phyloP scores from a whole-genome alignment of 2,888 invertebrate genomes.

The Phanerotoma sp. region DNA sequence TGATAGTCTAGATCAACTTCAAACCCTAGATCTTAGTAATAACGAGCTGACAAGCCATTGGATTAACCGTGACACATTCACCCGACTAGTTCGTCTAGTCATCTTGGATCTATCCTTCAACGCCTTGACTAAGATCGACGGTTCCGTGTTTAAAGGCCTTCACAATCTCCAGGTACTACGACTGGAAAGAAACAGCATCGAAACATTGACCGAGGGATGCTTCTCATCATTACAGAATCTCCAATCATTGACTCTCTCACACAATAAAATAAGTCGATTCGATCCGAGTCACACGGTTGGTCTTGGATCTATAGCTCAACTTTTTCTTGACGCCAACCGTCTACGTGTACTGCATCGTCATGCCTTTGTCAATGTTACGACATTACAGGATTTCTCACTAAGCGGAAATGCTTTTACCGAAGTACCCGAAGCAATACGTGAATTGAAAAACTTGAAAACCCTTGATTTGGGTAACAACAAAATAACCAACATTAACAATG shows the following conservation, averaged over 20 bases:
- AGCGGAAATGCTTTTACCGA: conserved; percentile 72
- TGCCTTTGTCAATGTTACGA: conserved; percentile 76
- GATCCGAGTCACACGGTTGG: conserved; percentile 73
- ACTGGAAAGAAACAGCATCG: conserved; percentile 72
- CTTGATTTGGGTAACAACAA: conserved; percentile 82
- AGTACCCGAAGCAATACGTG: conserved; percentile 71
- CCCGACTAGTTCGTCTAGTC: conserved; percentile 71
- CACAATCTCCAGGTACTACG: conserved; percentile 74
- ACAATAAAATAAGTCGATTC: conserved; percentile 70
- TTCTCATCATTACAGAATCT: conserved; percentile 76
- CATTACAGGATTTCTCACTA: conserved; percentile 74
- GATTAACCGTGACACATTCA: conserved; percentile 77
- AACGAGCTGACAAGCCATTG: conserved; percentile 77
- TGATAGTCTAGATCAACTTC: conserved; percentile 72
- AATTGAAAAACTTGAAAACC: conserved; percentile 70
- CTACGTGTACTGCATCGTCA: conserved; percentile 69
- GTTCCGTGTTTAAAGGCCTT: conserved; percentile 72
- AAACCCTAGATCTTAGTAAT: conserved; percentile 71
- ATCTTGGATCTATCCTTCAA: conserved; percentile 76
- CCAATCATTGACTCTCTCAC: conserved; percentile 72
- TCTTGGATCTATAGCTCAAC: conserved; percentile 71
- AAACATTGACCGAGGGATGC: conserved; percentile 70
- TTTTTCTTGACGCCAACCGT: conserved; percentile 74
- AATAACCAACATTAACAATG: conserved; percentile 70
- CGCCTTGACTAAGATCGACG: conserved; percentile 70